Conservation (phyloP, 2,888 invertebrate genomes). For the Habroteleia sp. region DNA sequence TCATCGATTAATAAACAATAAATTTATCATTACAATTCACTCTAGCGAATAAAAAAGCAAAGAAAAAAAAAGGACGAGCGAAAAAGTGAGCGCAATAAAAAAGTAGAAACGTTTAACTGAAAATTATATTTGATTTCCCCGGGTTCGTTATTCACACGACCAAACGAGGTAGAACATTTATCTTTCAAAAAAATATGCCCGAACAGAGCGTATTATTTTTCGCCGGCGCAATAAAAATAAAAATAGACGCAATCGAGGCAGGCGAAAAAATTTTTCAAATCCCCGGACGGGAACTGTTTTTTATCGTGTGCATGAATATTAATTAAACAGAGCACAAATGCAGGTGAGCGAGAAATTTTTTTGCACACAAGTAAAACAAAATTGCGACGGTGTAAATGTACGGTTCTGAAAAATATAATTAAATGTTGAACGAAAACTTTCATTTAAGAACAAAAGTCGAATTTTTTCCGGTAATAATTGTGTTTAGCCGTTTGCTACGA, state of each 20-base stretch:
- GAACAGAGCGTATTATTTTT: conserved; percentile 64
- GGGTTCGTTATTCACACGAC: conserved; percentile 53
- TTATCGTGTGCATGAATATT: conserved; percentile 58
- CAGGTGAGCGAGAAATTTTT: conserved; percentile 56
- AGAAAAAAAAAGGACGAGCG: conserved; percentile 11
- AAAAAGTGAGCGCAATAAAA: conserved; percentile 41
- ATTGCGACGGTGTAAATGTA: neutral
- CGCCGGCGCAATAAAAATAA: conserved; percentile 58
- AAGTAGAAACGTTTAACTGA: conserved; percentile 57
- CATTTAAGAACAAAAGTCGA: neutral
- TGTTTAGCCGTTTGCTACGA: conserved; percentile 20
- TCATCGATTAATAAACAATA: conserved; percentile 41
- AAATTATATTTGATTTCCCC: conserved; percentile 61
- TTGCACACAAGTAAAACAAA: conserved; percentile 6
- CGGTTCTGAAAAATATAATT: conserved; percentile 27
- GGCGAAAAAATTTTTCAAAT: conserved; percentile 45
- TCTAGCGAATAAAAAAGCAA: too few species aligned
- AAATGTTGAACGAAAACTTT: conserved; percentile 17
- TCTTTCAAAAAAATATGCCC: conserved; percentile 62
- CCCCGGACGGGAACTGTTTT: conserved; percentile 38
- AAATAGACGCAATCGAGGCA: conserved; percentile 48
- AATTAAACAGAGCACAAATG: conserved; percentile 55
- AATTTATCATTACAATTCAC: conserved; percentile 44
- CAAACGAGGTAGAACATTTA: conserved; percentile 60
- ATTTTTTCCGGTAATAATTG: conserved; percentile 11